phyloP scores from a whole-genome alignment of 2,797 vertebrate species.

The Melanogrammus aeglefinus region DNA sequence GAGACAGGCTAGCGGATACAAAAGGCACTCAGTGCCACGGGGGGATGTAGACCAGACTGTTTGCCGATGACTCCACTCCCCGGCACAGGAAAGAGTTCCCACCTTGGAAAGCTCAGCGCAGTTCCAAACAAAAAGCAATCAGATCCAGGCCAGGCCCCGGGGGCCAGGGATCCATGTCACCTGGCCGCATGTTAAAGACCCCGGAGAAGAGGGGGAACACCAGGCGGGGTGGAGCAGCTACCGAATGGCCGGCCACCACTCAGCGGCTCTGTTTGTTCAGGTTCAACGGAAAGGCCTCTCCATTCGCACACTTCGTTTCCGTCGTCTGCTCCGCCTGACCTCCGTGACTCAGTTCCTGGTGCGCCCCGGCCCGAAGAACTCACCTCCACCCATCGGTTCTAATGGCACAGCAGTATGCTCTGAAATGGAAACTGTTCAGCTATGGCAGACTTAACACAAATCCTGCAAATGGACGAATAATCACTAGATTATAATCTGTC shows the following conservation, averaged over 20 bases:
- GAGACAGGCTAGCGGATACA: conserved; percentile 6
- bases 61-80: conserved; percentile 21
- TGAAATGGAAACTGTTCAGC: neutral
- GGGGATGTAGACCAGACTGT: conserved; percentile 29
- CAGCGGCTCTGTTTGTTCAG: neutral
- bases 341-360: neutral
- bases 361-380: neutral
- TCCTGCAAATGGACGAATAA: too few species aligned
- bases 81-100: conserved; percentile 4
- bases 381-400: neutral
- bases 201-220: neutral
- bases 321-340: neutral
- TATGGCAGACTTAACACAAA: neutral
- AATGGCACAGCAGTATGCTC: neutral
- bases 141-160: neutral
- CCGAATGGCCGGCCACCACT: neutral
- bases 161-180: neutral
- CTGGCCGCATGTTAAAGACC: neutral
- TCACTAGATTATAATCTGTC: too few species aligned
- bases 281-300: neutral
- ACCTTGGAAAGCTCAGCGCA: conserved; percentile 2
- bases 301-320: neutral
- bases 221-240: neutral
- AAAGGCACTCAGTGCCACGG: conserved; percentile 13
- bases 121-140: conserved; percentile 12